Base-by-base conservation (phyloP, 2,888 invertebrate genomes). In the Drosophila vallismaia region DNA sequence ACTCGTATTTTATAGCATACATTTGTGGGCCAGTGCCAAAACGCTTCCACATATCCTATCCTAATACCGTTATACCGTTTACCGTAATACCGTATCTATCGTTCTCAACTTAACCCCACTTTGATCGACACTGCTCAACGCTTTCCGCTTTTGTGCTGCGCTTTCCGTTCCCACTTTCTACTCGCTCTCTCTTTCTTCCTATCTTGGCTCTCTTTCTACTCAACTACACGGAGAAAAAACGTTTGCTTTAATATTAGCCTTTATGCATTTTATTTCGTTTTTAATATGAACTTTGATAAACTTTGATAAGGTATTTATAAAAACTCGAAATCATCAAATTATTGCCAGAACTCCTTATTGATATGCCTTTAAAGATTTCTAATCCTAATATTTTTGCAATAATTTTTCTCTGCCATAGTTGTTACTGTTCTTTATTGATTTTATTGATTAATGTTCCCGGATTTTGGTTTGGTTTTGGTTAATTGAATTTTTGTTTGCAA, bases 111-210 rank as follows among this genome's bases (percentile, higher is more conserved):
- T 51, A 63, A 46, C 51, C 48, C 70, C 70, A 55, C 69, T 54
- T 84, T 82, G 64, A 82, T 71, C 75, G 79, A 82, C 75, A 86
- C 56, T 80, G 74, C 72, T 84, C 85, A 87, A 87, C 81, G 82
- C 82, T 82, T 82, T 87, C 36, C 79, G 82, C 82, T 82, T 82
- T 75, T 73, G 60, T 63, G 73, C 64, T 68, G 71, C 59, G 86
- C 86, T 84, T 82, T 76, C 53, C 55, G 71, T 42, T 54, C 45
- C 45, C 58, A 45, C 62, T 58, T 45, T 60, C 53, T 54, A 60
- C 62, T 52, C 29, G 9, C 44, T 9, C 40, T 42, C 59, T 54
- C 45, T 58, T 38, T 57, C 60, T 12, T 5, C n/a, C 40, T 42
- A 9, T 56, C 51, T 36, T 12, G n/a, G 36, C 36, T 49, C 31